Conservation (phyloP, 2,113 vertebrate species). For the Apodemus sylvaticus region DNA sequence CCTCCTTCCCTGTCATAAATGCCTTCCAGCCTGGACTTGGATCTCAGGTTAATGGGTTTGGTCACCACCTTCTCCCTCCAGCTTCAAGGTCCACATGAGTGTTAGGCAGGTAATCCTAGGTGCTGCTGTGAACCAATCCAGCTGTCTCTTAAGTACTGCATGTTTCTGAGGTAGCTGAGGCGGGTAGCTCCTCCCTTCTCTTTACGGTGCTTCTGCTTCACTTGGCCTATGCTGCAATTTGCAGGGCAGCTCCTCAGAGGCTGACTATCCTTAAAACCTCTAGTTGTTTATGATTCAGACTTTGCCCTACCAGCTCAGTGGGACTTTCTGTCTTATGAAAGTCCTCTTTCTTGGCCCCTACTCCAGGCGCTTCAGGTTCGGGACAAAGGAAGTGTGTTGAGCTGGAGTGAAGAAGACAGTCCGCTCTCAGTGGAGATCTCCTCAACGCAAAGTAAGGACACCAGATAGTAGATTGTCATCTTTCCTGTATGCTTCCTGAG, state of each 20-base stretch:
- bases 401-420: neutral
- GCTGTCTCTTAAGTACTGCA: conserved; percentile 11
- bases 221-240: neutral
- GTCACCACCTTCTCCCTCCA: conserved; percentile 35
- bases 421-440: conserved; percentile 39
- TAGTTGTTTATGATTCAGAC: conserved; percentile 71
- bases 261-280: neutral
- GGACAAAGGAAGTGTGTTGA: conserved; percentile 38
- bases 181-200: conserved; percentile 24
- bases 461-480: neutral
- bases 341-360: conserved; percentile 13
- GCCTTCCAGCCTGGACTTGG: conserved; percentile 74
- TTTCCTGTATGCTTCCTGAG: conserved; percentile 6
- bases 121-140: neutral
- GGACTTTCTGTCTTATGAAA: neutral
- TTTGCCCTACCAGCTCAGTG: conserved; percentile 71
- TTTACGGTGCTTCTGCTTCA: neutral
- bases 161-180: conserved; percentile 29
- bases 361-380: conserved; percentile 28
- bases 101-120: conserved; percentile 37
- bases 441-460: conserved; percentile 72
- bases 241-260: conserved; percentile 31
- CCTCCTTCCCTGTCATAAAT: conserved; percentile 80
- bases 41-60: conserved; percentile 69
- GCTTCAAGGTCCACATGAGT: conserved; percentile 67